Base-by-base conservation (phyloP, 2,888 invertebrate species). In the Andrena chrysosceles region DNA sequence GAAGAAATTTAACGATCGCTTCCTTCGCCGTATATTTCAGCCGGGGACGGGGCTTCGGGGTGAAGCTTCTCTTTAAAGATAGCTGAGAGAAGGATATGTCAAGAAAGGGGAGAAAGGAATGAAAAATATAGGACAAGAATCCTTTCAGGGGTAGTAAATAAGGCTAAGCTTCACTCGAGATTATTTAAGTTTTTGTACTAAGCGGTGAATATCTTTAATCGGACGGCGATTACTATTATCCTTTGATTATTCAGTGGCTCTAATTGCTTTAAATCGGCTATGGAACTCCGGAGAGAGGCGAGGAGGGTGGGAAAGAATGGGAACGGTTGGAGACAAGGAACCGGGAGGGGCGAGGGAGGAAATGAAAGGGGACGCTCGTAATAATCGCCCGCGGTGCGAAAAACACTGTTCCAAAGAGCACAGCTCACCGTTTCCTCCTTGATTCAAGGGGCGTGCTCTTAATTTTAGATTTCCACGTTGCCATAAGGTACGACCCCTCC, bases 401-500 rank as follows among this genome's bases (percentile, higher is more conserved):
- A 86, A 87, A 87, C 63, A 77, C 72, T 70, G 62, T 68, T 74
- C 67, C 62, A 75, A 81, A 76, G 71, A 79, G 77, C 52, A 20
- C 54, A 42, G 26, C 63, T 54, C 62, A 69, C 60, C 69, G 67
- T 81, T 84, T 84, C 54, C 69, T 70, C 13, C 72, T 81, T 62
- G 56, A 75, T 75, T 84, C 76, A 35, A 76, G 75, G 69, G 72
- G 67, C 78, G 80, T 74, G 89, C 83, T 89, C 90, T 89, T 90
- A 89, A 90, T 89, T 90, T 89, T 87, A 89, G 89, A 89, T 88
- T 84, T 85, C 83, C 77, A 76, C 82, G 77, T 81, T 83, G 84
- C 84, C 74, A 74, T 71, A 72, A 68, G 68, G 48, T 72, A 62
- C 70, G 6, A 54, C 60, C 42, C 20, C 64, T 1, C 59, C 16